Evolutionary conservation across 2,797 vertebrate species (phyloP).

Genomic region (Darevskia mixta): DNA sequence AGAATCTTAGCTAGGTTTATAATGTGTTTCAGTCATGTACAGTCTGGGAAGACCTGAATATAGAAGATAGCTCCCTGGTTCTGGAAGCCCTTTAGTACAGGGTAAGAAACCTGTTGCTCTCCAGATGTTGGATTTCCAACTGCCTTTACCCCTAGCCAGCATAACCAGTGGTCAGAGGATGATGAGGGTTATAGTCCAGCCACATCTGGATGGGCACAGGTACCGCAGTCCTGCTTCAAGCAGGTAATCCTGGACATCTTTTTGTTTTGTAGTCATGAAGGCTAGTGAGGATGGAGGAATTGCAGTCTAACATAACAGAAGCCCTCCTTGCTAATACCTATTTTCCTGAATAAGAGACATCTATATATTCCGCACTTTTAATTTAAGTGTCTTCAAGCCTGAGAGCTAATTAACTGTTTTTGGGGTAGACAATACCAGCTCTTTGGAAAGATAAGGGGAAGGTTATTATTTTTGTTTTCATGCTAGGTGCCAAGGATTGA

Average conservation of each 20-base stretch:
- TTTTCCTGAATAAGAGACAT: not conserved
- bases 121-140: too few relatives aligned
- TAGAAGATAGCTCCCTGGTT: not conserved
- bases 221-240: not conserved
- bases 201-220: too few relatives aligned
- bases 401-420: not conserved
- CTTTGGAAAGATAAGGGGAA: not conserved
- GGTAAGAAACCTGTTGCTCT: not conserved
- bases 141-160: too few relatives aligned
- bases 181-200: too few relatives aligned
- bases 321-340: not conserved
- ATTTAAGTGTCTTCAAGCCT: not conserved
- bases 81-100: not conserved
- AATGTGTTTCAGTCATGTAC: not conserved
- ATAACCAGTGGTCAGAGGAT: too few relatives aligned
- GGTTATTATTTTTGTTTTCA: not conserved
- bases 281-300: not conserved
- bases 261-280: not conserved
- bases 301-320: not conserved
- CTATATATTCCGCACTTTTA: not conserved
- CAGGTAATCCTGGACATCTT: not conserved
- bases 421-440: not conserved
- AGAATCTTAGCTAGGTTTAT: slow-evolving; percentile 25
- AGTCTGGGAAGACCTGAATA: not conserved
- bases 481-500: not conserved